These are phyloP conservation scores for Sorex fumeus DNA, from an alignment of 2,113 vertebrate species.

Conservation along the genomic window DNA sequence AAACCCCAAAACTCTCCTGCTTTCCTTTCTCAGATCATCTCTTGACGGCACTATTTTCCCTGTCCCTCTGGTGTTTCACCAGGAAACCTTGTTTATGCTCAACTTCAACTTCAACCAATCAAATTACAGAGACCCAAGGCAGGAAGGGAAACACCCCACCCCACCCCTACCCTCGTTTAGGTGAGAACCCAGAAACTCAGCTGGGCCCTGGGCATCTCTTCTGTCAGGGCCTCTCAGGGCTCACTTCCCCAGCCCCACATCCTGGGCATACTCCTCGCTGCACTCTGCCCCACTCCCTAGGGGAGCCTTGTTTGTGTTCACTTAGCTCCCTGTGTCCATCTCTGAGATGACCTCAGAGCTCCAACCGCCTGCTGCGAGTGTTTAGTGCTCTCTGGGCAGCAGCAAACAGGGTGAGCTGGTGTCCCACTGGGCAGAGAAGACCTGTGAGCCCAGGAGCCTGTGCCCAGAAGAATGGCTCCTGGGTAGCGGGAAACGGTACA, in stretches of 20 bases:
- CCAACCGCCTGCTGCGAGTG: background rate
- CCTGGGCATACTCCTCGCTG: too few species aligned
- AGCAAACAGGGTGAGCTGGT: too few species aligned
- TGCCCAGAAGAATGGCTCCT: background rate
- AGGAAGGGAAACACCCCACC: background rate
- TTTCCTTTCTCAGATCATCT: background rate
- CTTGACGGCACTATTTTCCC: background rate
- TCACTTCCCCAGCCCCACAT: background rate
- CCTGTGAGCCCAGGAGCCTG: background rate
- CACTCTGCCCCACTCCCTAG: background rate
- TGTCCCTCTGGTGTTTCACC: background rate
- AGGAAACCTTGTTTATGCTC: background rate
- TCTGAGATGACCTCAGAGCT: background rate
- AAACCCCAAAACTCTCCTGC: background rate
- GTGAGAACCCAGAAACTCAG: background rate
- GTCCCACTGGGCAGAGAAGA: background rate
- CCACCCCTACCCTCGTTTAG: background rate
- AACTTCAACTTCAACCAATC: background rate
- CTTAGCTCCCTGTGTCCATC: too few species aligned
- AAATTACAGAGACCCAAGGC: constrained; percentile 6
- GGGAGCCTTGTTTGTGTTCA: background rate
- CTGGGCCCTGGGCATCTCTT: background rate
- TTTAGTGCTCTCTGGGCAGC: background rate
- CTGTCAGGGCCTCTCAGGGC: background rate
- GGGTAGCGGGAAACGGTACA: too few species aligned